phyloP scores from a whole-genome alignment of 1,140 invertebrate species.

The Caenorhabditis latens region DNA sequence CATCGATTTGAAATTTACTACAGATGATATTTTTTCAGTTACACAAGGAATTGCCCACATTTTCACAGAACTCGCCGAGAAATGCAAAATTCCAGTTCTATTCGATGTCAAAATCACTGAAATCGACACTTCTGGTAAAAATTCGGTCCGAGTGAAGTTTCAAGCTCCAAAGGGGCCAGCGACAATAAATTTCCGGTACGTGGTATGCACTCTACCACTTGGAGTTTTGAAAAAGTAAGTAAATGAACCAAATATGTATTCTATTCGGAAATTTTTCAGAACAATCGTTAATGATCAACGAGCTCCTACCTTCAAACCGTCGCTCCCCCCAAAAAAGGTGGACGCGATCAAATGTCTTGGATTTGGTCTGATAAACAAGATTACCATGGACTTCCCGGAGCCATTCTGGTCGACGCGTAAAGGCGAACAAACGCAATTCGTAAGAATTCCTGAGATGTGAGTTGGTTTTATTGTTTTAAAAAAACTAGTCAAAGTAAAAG shows the following conservation, averaged over 20 bases:
- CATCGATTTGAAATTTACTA: not conserved
- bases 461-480: too few species aligned
- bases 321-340: not conserved
- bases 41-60: not conserved
- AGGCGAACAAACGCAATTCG: too few species aligned
- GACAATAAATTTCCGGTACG: not conserved
- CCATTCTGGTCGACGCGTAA: not conserved
- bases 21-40: not conserved
- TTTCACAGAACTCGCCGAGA: not conserved
- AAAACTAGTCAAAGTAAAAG: too few species aligned
- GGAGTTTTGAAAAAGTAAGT: conserved; percentile 11
- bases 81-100: not conserved
- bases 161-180: not conserved
- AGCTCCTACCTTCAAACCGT: not conserved
- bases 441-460: too few species aligned
- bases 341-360: not conserved
- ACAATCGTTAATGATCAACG: not conserved
- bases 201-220: not conserved
- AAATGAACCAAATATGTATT: not conserved
- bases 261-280: not conserved
- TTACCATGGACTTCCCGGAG: not conserved
- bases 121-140: not conserved
- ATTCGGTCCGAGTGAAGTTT: not conserved
- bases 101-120: not conserved
- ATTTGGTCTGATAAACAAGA: not conserved